Evolutionary conservation across 2,797 vertebrate species (phyloP).

Genomic region (Karalla daura): DNA sequence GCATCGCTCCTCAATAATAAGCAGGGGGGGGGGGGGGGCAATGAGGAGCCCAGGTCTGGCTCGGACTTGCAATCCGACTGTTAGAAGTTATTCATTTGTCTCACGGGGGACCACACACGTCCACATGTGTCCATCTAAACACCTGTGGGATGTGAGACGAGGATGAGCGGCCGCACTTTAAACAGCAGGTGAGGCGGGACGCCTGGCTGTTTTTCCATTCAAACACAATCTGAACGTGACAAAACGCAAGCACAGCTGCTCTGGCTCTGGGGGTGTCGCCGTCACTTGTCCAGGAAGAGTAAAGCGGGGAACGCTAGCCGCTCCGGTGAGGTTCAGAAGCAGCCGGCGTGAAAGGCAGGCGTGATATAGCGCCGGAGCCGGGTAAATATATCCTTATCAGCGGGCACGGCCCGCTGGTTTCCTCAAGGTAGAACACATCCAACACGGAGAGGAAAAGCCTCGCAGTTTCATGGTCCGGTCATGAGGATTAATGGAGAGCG

Average conservation of each 20-base stretch:
- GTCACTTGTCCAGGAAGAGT: slow-evolving; percentile 40
- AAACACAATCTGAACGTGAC: slow-evolving; percentile 3
- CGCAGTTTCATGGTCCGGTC: slow-evolving; percentile 30
- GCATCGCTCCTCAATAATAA: slow-evolving; percentile 32
- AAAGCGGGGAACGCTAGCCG: slow-evolving; percentile 32
- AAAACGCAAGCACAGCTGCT: not conserved
- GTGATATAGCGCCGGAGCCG: slow-evolving; percentile 46
- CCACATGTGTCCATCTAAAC: not conserved
- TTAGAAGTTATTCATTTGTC: slow-evolving; percentile 6
- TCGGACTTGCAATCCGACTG: slow-evolving; percentile 11
- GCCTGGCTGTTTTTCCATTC: not conserved
- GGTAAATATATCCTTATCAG: slow-evolving; percentile 66
- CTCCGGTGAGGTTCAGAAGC: slow-evolving; percentile 45
- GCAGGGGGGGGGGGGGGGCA: slow-evolving; percentile 6
- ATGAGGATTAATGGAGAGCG: slow-evolving; percentile 34
- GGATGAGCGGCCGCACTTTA: slow-evolving; percentile 5
- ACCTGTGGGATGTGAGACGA: too few species aligned
- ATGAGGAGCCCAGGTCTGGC: not conserved
- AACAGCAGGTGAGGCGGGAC: not conserved
- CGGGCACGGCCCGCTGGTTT: slow-evolving; percentile 41
- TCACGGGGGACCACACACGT: slow-evolving; percentile 4
- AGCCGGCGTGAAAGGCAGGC: slow-evolving; percentile 52
- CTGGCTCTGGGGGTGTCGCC: slow-evolving; percentile 17
- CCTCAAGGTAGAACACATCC: slow-evolving; percentile 61
- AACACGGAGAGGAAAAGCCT: slow-evolving; percentile 32